Evolutionary conservation across 2,113 vertebrate species (phyloP).

Genomic region (Gopherus evgoodei): DNA sequence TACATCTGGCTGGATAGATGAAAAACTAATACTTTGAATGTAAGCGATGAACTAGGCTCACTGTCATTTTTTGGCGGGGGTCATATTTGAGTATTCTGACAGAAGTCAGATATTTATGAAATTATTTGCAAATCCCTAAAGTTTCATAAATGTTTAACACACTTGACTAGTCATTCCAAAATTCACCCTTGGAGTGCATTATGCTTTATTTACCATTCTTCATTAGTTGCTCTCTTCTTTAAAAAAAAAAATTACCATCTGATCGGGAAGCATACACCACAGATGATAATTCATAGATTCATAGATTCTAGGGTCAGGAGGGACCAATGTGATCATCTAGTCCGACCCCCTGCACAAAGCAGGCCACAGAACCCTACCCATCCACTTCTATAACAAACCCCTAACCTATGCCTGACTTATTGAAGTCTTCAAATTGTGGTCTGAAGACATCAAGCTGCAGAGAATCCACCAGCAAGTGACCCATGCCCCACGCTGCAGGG

Average conservation of each 20-base stretch:
- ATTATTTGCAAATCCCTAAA: not conserved
- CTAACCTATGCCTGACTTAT: too few species aligned
- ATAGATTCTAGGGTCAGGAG: too few species aligned
- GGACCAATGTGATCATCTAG: too few species aligned
- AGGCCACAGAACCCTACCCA: too few species aligned
- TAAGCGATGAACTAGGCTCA: not conserved
- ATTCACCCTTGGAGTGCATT: not conserved
- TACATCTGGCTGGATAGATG: not conserved
- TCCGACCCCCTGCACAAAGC: too few species aligned
- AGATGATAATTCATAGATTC: not conserved
- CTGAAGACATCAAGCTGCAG: too few species aligned
- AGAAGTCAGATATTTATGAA: not conserved
- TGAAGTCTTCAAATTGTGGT: too few species aligned
- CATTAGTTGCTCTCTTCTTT: too few species aligned
- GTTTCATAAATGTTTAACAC: not conserved
- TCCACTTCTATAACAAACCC: too few species aligned
- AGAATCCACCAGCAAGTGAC: too few species aligned
- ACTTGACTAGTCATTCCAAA: not conserved
- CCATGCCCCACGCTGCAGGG: too few species aligned
- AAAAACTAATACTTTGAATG: not conserved
- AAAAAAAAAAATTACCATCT: not conserved
- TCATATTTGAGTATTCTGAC: not conserved
- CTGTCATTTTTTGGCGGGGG: not conserved
- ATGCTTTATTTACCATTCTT: not conserved
- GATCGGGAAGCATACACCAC: not conserved